Conservation (phyloP, 2,888 invertebrate genomes). For the Neocrepidodera transversa region DNA sequence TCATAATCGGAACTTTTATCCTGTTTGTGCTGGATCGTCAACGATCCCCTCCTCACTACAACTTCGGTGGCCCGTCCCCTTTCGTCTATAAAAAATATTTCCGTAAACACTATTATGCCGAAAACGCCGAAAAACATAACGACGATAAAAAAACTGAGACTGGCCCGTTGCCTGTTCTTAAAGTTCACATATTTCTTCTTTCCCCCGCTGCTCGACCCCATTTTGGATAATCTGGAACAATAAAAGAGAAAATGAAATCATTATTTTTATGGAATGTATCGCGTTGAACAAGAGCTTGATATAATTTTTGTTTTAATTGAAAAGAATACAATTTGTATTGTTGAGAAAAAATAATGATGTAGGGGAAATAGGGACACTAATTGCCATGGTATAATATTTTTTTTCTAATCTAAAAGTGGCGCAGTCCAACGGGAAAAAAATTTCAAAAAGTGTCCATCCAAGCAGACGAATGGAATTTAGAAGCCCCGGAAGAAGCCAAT, state of each 20-base stretch:
- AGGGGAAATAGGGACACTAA: no score
- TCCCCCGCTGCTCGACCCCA: constrained; percentile 56
- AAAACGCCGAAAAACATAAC: constrained; percentile 91
- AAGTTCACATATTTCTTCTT: constrained; percentile 53
- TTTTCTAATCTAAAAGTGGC: no score
- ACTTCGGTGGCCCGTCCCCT: constrained; percentile 65
- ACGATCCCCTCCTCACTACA: constrained; percentile 63
- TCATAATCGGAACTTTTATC: constrained; percentile 74
- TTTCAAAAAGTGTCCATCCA: no score
- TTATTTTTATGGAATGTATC: background rate
- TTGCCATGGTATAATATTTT: no score
- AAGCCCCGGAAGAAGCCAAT: no score
- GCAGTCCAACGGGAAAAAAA: no score
- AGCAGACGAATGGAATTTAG: no score
- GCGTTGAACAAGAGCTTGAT: background rate
- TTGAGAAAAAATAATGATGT: no score
- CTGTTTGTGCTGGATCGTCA: constrained; percentile 64
- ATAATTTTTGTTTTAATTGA: background rate
- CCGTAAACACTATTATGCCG: constrained; percentile 85
- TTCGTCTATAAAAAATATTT: constrained; percentile 77
- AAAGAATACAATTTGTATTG: no score
- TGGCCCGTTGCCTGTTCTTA: constrained; percentile 78
- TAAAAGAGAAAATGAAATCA: constrained; percentile 1
- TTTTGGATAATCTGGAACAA: constrained; percentile 36
- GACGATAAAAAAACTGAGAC: constrained; percentile 89